A percentile compares a stretch with the other conserved stretches of the same genome.
Evolutionary conservation across 2,113 vertebrate genomes (phyloP).

Genomic region (Petroica traversi): DNA sequence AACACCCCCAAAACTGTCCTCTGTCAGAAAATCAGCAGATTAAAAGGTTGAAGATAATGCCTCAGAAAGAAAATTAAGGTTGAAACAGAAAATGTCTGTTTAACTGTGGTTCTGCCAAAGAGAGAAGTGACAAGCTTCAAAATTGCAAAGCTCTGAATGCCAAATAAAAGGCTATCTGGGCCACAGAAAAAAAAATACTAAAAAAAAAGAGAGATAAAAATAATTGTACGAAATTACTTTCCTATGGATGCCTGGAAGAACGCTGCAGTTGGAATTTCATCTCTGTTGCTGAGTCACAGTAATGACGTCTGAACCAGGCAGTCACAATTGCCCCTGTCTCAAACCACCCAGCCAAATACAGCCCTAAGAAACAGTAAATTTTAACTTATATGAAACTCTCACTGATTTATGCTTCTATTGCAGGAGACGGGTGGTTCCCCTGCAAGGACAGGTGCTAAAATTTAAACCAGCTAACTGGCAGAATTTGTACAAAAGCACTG

Average conservation of each 20-base stretch:
- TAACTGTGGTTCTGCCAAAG: neutral
- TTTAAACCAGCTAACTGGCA: neutral
- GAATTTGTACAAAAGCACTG: neutral
- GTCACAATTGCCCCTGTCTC: neutral
- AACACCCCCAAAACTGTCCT: constrained; percentile 7
- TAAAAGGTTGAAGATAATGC: neutral
- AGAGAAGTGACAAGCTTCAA: neutral
- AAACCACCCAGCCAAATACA: neutral
- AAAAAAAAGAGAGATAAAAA: neutral
- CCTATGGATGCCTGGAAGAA: neutral
- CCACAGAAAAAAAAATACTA: neutral
- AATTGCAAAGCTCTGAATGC: neutral
- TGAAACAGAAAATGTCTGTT: neutral
- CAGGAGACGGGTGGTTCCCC: neutral
- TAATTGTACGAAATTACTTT: neutral
- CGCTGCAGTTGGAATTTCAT: neutral
- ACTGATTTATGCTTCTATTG: neutral
- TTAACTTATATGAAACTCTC: too few relatives aligned
- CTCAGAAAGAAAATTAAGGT: neutral
- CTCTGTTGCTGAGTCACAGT: rapidly evolving
- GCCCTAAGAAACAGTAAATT: neutral
- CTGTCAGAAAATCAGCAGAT: neutral
- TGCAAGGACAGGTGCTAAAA: neutral
- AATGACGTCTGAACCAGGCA: neutral
- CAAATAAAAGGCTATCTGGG: neutral